These are phyloP conservation scores for Hydractinia symbiolongicarpus DNA, from an alignment of 30 jellyfish, hydroid and myxozoan genomes.

Conservation along the genomic window DNA sequence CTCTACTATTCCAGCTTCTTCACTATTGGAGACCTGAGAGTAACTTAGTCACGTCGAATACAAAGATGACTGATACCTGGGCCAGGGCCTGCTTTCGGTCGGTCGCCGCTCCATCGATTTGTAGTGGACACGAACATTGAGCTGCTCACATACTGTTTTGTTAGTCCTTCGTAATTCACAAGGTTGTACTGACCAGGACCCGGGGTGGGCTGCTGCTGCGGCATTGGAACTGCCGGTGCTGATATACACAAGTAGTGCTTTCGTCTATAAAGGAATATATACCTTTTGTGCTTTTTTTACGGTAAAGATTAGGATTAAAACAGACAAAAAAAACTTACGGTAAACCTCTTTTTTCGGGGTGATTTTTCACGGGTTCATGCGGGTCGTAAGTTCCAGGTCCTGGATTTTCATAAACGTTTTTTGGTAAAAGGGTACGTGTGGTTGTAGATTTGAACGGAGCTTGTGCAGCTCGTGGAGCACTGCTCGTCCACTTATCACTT, in stretches of 20 bases:
- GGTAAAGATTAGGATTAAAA: neutral
- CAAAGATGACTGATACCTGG: slow-evolving; percentile 20
- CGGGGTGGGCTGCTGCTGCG: slow-evolving; percentile 78
- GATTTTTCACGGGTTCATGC: slow-evolving; percentile 19
- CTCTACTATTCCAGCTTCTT: neutral
- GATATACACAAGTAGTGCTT: slow-evolving; percentile 80
- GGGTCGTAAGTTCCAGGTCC: slow-evolving; percentile 95
- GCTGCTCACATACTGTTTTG: slow-evolving; percentile 60
- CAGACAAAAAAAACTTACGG: slow-evolving; percentile 45
- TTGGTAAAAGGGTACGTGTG: slow-evolving; percentile 16
- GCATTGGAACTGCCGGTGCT: slow-evolving; percentile 88
- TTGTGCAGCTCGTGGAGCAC: slow-evolving; percentile 50
- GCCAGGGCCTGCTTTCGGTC: slow-evolving; percentile 21
- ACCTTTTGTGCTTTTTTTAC: neutral
- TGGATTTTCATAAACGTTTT: slow-evolving; percentile 39
- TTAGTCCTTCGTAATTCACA: slow-evolving; percentile 64
- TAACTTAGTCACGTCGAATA: neutral
- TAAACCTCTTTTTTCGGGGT: slow-evolving; percentile 10
- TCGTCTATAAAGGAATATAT: slow-evolving; percentile 44
- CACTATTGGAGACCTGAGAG: neutral
- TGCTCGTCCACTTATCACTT: slow-evolving; percentile 24
- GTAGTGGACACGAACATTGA: slow-evolving; percentile 85
- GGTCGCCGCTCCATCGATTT: slow-evolving; percentile 32
- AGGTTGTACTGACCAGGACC: slow-evolving; percentile 96
- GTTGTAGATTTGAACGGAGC: slow-evolving; percentile 86